These are phyloP conservation scores for Patella depressa DNA, from an alignment of 2,888 invertebrate genomes.

Conservation along the genomic window DNA sequence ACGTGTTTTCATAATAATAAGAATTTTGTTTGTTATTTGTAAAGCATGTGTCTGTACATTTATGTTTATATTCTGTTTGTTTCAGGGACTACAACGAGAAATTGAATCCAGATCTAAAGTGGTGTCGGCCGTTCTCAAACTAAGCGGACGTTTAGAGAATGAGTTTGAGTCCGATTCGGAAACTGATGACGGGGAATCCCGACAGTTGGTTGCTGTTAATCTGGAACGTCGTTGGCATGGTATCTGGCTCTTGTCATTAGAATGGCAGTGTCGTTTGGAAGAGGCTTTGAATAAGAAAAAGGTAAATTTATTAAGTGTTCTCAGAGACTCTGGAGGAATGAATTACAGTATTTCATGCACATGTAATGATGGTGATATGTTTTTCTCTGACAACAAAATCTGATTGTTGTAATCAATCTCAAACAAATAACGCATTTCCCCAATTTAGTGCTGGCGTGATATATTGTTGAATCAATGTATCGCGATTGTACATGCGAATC, in stretches of 20 bases:
- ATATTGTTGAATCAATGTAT: no score
- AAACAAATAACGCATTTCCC: no score
- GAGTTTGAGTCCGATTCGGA: conserved; percentile 39
- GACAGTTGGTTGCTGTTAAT: conserved; percentile 77
- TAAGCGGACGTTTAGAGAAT: conserved; percentile 67
- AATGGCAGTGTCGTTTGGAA: conserved; percentile 93
- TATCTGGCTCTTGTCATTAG: conserved; percentile 88
- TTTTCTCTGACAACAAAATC: no score
- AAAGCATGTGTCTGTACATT: background rate
- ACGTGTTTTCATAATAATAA: no score
- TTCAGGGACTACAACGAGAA: conserved; percentile 91
- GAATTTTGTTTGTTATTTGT: background rate
- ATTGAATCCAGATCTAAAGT: conserved; percentile 82
- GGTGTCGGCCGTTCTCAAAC: conserved; percentile 70
- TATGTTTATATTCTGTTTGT: conserved; percentile 26
- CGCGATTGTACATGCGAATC: no score
- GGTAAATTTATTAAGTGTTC: conserved; percentile 37
- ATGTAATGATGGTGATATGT: no score
- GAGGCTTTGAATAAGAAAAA: conserved; percentile 69
- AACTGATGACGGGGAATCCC: conserved; percentile 39
- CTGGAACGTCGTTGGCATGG: conserved; percentile 92
- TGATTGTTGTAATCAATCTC: no score
- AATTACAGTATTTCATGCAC: no score
- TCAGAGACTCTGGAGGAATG: no score
- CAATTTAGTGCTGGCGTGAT: no score